A percentile compares a stretch with the other conserved stretches of the same genome.
phyloP scores from a whole-genome alignment of 2,113 vertebrate species.

The Nanorana parkeri region DNA sequence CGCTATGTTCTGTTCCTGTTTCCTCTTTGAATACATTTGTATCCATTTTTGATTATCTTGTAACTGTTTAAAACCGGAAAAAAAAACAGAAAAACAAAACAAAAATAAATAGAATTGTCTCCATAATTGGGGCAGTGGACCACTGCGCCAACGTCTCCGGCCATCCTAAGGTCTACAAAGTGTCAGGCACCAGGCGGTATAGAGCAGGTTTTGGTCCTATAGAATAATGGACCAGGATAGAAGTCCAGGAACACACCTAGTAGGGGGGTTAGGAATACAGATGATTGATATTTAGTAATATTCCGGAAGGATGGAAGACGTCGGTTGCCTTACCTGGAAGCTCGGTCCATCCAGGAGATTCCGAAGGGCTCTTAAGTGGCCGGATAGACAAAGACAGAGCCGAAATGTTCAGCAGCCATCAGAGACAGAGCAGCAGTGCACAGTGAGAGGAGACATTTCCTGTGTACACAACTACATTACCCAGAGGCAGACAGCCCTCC shows the following conservation, averaged over 20 bases:
- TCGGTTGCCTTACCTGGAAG: constrained; percentile 10
- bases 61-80: too few relatives aligned
- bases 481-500: constrained; percentile 6
- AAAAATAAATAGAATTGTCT: too few relatives aligned
- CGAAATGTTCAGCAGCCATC: background rate
- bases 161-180: too few relatives aligned
- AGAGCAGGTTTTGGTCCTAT: too few relatives aligned
- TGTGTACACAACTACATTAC: constrained; percentile 52
- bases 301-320: too few relatives aligned
- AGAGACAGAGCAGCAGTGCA: constrained; percentile 1
- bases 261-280: background rate
- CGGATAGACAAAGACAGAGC: background rate
- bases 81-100: too few relatives aligned
- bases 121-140: too few relatives aligned
- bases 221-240: constrained; percentile 13
- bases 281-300: background rate
- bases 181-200: too few relatives aligned
- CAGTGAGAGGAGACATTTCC: constrained; percentile 44
- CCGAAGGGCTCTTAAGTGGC: background rate
- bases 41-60: too few relatives aligned
- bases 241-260: constrained; percentile 6
- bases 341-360: background rate
- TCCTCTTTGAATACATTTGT: too few relatives aligned
- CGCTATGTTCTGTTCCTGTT: too few relatives aligned
- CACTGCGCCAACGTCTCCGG: too few relatives aligned